Evolutionary conservation across 2,113 vertebrate species (phyloP).

Genomic region (Colinus virginianus): DNA sequence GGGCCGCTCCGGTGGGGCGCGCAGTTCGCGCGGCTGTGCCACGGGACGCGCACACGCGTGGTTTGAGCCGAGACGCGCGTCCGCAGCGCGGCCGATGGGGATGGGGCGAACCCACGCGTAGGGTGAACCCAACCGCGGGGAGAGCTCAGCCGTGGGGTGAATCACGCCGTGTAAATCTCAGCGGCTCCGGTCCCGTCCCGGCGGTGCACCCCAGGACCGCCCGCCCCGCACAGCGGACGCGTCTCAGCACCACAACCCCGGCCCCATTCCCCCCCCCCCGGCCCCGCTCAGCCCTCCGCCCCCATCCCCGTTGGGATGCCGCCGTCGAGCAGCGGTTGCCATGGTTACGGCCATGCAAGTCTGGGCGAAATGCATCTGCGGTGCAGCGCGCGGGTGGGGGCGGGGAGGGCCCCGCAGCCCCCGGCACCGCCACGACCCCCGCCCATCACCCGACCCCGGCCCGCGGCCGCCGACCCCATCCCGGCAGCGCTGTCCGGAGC

Average conservation of each 20-base stretch:
- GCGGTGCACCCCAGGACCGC: neutral
- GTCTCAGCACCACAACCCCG: neutral
- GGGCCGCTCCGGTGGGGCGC: neutral
- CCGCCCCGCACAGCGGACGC: neutral
- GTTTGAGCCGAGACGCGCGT: rapidly evolving
- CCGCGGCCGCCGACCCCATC: too few species aligned
- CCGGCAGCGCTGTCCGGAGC: neutral
- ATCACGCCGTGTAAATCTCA: neutral
- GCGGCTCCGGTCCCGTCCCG: too few species aligned
- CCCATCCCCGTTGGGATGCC: neutral
- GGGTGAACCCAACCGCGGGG: neutral
- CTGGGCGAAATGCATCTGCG: slow-evolving; percentile 2
- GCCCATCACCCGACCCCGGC: too few species aligned
- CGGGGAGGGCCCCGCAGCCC: neutral
- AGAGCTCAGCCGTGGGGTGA: neutral
- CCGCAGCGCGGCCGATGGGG: neutral
- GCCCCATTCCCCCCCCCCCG: too few species aligned
- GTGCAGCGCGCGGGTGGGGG: neutral
- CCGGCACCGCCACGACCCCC: too few species aligned
- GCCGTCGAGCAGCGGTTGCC: slow-evolving; percentile 24
- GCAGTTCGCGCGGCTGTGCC: rapidly evolving
- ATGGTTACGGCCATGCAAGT: slow-evolving; percentile 44
- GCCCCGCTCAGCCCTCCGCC: neutral
- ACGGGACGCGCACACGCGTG: neutral
- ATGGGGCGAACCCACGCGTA: neutral